These are phyloP conservation scores for Andrena trimmerana DNA, from an alignment of 2,888 invertebrate genomes.

Conservation along the genomic window DNA sequence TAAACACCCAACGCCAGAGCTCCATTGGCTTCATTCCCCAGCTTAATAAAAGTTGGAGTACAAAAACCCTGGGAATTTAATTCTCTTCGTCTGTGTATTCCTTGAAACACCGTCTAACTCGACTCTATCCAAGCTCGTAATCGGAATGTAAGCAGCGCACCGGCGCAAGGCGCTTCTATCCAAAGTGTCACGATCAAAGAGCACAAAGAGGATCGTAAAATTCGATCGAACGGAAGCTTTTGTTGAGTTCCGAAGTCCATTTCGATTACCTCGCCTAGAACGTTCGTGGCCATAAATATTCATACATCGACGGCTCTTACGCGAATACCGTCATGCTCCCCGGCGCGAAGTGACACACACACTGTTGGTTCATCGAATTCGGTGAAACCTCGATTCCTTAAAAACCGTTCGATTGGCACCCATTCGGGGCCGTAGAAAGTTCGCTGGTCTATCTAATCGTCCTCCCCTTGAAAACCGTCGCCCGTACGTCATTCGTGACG, in stretches of 20 bases:
- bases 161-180: neutral
- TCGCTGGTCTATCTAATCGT: neutral
- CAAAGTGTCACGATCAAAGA: neutral
- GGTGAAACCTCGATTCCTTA: neutral
- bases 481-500: no score
- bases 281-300: constrained; percentile 59
- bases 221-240: neutral
- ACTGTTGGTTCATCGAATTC: constrained; percentile 12
- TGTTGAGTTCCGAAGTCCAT: constrained; percentile 9
- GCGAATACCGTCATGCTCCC: constrained; percentile 27
- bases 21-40: no score
- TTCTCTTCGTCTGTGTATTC: no score
- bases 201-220: neutral
- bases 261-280: constrained; percentile 39
- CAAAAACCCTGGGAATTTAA: no score
- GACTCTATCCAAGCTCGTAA: no score
- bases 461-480: no score
- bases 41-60: no score
- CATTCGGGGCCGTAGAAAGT: constrained; percentile 5
- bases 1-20: no score
- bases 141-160: no score
- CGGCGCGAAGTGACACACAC: neutral
- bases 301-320: constrained; percentile 20
- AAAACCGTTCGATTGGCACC: neutral
- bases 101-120: no score